Conservation (phyloP, 1,140 invertebrate genomes). For the Rhopalosiphum padi region DNA sequence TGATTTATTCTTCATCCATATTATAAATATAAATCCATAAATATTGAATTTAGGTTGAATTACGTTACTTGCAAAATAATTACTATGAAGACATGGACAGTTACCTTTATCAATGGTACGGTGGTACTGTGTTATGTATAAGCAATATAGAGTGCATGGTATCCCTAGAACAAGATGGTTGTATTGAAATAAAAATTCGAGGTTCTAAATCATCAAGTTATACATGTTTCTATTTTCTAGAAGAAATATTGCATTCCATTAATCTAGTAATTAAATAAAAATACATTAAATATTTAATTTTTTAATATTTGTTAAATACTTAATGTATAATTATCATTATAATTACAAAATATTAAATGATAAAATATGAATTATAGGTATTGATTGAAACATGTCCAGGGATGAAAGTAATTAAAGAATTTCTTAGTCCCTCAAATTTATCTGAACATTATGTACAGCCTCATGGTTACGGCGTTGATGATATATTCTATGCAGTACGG, state of each 20-base stretch:
- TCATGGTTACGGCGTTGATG: slow-evolving; percentile 70
- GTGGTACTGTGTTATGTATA: slow-evolving; percentile 79
- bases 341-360: not conserved
- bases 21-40: not conserved
- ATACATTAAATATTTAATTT: slow-evolving; percentile 54
- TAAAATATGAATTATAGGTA: slow-evolving; percentile 63
- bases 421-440: slow-evolving; percentile 72
- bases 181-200: slow-evolving; percentile 76
- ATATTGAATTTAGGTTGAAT: slow-evolving; percentile 38
- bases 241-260: slow-evolving; percentile 76
- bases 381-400: slow-evolving; percentile 73
- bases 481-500: slow-evolving; percentile 69
- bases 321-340: not conserved
- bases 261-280: slow-evolving; percentile 66
- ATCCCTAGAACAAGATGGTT: slow-evolving; percentile 72
- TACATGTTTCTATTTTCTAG: slow-evolving; percentile 77
- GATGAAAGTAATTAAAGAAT: slow-evolving; percentile 71
- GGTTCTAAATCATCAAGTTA: slow-evolving; percentile 70
- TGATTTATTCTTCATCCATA: not conserved
- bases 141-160: slow-evolving; percentile 77
- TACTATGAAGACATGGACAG: slow-evolving; percentile 68
- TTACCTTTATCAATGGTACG: slow-evolving; percentile 82
- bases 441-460: slow-evolving; percentile 66
- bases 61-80: slow-evolving; percentile 53
- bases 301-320: not conserved